Evolutionary conservation across 2,888 invertebrate species (phyloP), one percentile per base, ranked within the genome.

Genomic region (Lysandra coridon): DNA sequence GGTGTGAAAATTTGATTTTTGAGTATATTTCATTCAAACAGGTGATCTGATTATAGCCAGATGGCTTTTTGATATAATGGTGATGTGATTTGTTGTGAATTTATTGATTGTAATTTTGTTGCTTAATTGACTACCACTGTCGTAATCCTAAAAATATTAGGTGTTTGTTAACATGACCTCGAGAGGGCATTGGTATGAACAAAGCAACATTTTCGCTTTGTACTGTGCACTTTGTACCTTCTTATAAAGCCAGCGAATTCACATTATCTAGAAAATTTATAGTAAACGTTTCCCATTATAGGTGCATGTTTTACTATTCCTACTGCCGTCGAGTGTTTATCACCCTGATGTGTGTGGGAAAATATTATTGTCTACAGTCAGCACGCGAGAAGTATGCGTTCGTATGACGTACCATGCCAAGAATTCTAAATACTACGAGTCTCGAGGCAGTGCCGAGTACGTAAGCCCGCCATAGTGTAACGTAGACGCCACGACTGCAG

Each of bases 401-500:
- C 23, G 53, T 76, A 57, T 76, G 76, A 75, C 78, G 62, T 53
- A 62, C n/a, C 30, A 64, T 30, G 69, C 23, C 77, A 79, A 79
- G 79, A 75, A 62, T 75, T 44, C 75, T 23, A 49, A 74, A 75
- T 79, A 75, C 49, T 69, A 64, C 23, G 62, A 44, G 14, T n/a
- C 62, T 57, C 40, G 49, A 78, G 44, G 78, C 76, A 76, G 40
- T 53, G 64, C 69, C 75, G 57, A 77, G 78, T 78, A 78, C 83
- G 84, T 85, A 85, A 86, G 85, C 90, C 88, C 92, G 93, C 91
- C 92, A 90, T 89, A 92, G 88, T 85, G 90, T 89, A 91, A 89
- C 90, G 91, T 84, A 87, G 91, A 91, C 90, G 93, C 93, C 92
- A 92, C 92, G 92, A 92, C 90, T 89, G 88, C 91, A 90, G 86